Evolutionary conservation across 2,888 invertebrate species (phyloP).

Genomic region (Priocnemis perturbator): DNA sequence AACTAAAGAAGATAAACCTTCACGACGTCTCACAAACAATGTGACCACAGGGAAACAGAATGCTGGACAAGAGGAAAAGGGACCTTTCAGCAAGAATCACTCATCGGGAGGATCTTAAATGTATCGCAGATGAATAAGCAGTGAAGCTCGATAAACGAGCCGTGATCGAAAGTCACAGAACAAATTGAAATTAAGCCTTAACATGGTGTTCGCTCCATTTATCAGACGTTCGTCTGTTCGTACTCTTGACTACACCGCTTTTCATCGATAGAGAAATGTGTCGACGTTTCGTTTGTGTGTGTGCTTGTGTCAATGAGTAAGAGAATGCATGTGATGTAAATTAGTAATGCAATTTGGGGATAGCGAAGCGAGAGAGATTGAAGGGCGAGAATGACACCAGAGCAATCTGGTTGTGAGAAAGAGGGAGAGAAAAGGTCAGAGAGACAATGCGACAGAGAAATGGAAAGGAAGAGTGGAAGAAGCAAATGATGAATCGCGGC

Average conservation of each 20-base stretch:
- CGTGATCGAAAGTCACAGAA: constrained; percentile 37
- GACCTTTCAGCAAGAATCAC: constrained; percentile 9
- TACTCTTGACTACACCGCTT: constrained; percentile 58
- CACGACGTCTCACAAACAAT: constrained; percentile 34
- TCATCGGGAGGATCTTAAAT: too few species aligned
- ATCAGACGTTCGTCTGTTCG: constrained; percentile 58
- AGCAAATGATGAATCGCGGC: too few species aligned
- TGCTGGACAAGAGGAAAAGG: too few species aligned
- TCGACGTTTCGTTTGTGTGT: constrained; percentile 24
- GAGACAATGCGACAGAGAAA: neutral
- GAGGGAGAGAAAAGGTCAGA: neutral
- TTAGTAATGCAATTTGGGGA: too few species aligned
- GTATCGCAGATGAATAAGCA: constrained; percentile 27
- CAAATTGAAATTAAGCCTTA: constrained; percentile 59
- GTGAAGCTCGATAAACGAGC: constrained; percentile 6
- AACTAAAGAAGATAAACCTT: constrained; percentile 29
- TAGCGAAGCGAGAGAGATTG: neutral
- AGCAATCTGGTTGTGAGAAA: too few species aligned
- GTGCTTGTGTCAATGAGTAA: constrained; percentile 22
- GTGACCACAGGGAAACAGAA: too few species aligned
- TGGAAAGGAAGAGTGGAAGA: constrained; percentile 10
- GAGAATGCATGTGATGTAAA: constrained; percentile 13
- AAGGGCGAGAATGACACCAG: neutral
- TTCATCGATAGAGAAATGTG: constrained; percentile 41
- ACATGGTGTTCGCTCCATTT: constrained; percentile 59